Percentiles rank a stretch among this genome's conserved stretches.
phyloP scores from a whole-genome alignment of 2,888 invertebrate genomes.

The Eristalinus sepulchralis region DNA sequence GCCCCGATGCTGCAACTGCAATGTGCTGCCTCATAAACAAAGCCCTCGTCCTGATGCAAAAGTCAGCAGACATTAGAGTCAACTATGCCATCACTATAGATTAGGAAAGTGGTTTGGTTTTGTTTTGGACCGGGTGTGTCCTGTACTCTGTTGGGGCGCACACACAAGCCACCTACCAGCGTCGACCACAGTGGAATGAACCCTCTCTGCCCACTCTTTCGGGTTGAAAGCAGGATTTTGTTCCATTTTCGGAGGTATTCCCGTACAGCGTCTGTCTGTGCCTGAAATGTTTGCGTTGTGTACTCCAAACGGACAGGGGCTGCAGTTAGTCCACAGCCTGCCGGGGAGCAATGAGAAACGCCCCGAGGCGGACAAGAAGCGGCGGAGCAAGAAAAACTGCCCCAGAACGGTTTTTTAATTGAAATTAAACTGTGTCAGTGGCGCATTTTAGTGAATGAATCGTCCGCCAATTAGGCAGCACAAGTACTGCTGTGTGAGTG shows the following conservation, averaged over 20 bases:
- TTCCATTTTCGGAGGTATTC: conserved; percentile 50
- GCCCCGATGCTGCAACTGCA: conserved; percentile 1
- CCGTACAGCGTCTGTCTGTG: conserved; percentile 8
- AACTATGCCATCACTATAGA: conserved; percentile 65
- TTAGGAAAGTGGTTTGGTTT: conserved; percentile 53
- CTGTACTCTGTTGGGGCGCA: no score
- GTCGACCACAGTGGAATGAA: conserved; percentile 50
- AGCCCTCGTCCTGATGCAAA: conserved; percentile 63
- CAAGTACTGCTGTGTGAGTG: conserved; percentile 35
- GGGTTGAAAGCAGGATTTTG: conserved; percentile 44
- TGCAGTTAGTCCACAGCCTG: not conserved
- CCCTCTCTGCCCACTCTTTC: not conserved
- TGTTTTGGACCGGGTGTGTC: conserved; percentile 33
- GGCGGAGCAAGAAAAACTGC: conserved; percentile 12
- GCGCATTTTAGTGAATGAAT: conserved; percentile 64
- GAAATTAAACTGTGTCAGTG: conserved; percentile 70
- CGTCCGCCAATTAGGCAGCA: conserved; percentile 39
- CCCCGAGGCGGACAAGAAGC: conserved; percentile 9
- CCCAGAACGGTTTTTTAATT: conserved; percentile 47
- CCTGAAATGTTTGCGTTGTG: conserved; percentile 40
- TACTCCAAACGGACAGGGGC: conserved; percentile 47
- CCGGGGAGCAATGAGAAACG: conserved; percentile 12
- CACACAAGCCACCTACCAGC: not conserved
- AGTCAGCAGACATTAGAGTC: conserved; percentile 69
- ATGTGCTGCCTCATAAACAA: conserved; percentile 63